Base-by-base conservation (phyloP, 2,888 invertebrate species). In the Drymonia ruficornis region DNA sequence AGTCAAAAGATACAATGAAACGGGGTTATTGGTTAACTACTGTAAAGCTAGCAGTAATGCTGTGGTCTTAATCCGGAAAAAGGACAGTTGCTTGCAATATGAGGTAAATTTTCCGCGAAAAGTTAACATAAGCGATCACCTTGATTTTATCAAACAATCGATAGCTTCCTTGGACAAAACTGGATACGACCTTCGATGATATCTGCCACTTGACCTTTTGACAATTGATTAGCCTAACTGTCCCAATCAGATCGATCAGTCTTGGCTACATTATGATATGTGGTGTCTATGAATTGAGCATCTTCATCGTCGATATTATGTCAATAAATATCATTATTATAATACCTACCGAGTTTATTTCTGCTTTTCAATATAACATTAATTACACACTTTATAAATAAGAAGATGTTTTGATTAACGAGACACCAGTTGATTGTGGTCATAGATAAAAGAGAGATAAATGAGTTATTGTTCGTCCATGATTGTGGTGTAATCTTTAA, bases 81-180 rank as follows among this genome's bases (percentile, higher is more conserved):
- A n/a, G n/a, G n/a, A n/a, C n/a, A 28, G 28, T 7, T 28, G 5
- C 5, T 28, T 28, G 28, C 28, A 28, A 28, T 7, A 28, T 7
- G 13, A 36, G 19, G 43, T 19, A 19, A 43, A 43, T 43, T 18
- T 43, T 18, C 19, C 43, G 19, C 9, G 43, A 18, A 11, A 12
- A 18, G 11, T 43, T 43, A 19, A 19, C 18, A 19, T 19, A 19
- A 19, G 19, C 9, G 11, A 9, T 43, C 43, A 43, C 43, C 43
- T 43, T 43, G 18, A 19, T 19, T 43, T 43, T 43, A 43, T 43
- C 43, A 43, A 43, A 43, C 43, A 43, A 43, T 19, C 43, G 40
- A 19, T 36, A 34, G 28, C 16, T 12, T 36, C 28, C 36, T 43
- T 18, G 11, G 43, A 43, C 43, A 43, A 43, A 11, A 4, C 11